Evolutionary conservation across 1,140 invertebrate species (phyloP), one percentile per base, ranked within the genome.

Genomic region (Theocolax elegans): DNA sequence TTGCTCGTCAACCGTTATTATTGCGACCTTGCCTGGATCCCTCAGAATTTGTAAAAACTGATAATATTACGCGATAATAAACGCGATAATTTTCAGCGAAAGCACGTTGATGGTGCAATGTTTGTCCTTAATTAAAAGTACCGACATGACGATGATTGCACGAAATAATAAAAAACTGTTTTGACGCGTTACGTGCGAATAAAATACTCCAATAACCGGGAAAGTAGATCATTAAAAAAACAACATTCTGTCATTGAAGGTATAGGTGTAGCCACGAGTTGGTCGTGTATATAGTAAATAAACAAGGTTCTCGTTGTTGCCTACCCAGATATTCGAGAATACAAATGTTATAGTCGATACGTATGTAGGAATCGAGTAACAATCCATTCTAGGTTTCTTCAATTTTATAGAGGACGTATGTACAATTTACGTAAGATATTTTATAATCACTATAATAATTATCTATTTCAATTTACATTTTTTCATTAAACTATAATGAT

Each of bases 271-370:
- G n/a, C 1, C 0, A 8, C 1, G 38, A 40, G 19, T 25, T 1
- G 35, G 12, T 51, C 27, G 48, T 7, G 44, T 27, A 40, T 6
- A 10, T 27, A 27, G 35, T 65, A 65, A 65, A 65, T 65, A 65
- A 65, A 65, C 62, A 65, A 53, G 62, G 10, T 53, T 65, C 62
- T 51, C 48, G n/a, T 53, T 40, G 48, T 65, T 35, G 31, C 44
- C 2, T 40, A 29, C 17, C 17, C 19, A 4, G 21, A 65, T 27
- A 65, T 63, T 63, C 46, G 46, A 63, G 58, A 60, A 40, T 60
- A 60, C 58, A n/a, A 60, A 3, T 60, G 35, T n/a, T 9, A 8
- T 44, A 60, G 40, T 46, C 58, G 40, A 46, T 60, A 60, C 40
- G 17, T 6, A 2, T 6, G 4, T 6, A 6, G 54, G 54, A 17